phyloP scores from a whole-genome alignment of 2,888 invertebrate species.

The Drosophila meridiana region DNA sequence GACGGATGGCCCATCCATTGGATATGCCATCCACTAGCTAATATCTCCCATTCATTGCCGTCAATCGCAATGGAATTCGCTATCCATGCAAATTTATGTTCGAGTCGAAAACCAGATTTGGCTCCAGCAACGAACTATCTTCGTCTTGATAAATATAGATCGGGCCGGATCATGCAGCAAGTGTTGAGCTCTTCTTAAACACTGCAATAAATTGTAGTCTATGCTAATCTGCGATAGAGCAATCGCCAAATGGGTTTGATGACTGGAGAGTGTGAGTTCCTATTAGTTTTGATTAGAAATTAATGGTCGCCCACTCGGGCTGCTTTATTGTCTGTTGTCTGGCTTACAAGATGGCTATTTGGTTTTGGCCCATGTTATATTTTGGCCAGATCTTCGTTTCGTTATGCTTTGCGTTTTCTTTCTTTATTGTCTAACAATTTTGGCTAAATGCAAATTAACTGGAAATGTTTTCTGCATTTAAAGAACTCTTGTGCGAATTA shows the following conservation, averaged over 20 bases:
- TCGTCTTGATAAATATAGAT: constrained; percentile 11
- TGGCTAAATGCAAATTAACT: constrained; percentile 58
- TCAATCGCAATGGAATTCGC: constrained; percentile 33
- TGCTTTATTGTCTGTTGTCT: constrained; percentile 49
- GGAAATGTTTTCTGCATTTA: constrained; percentile 48
- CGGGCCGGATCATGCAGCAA: constrained; percentile 15
- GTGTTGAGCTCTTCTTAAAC: constrained; percentile 2
- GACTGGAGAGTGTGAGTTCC: background rate
- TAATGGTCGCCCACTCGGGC: background rate
- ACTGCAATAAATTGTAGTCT: constrained; percentile 5
- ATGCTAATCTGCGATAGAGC: constrained; percentile 14
- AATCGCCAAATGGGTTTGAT: background rate
- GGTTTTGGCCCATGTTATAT: constrained; percentile 1
- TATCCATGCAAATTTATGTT: constrained; percentile 49
- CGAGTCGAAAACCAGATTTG: constrained; percentile 42
- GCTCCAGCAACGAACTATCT: constrained; percentile 12
- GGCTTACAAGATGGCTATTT: constrained; percentile 21
- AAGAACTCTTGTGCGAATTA: constrained; percentile 42
- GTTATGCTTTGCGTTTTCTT: constrained; percentile 32
- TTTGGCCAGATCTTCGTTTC: constrained; percentile 10
- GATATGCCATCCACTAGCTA: constrained; percentile 10
- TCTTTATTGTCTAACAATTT: constrained; percentile 45
- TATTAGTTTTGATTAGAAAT: background rate
- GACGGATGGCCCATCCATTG: constrained; percentile 33
- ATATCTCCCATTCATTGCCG: constrained; percentile 15